These are phyloP conservation scores for Pseudorasbora parva DNA, from an alignment of 2,113 vertebrate genomes.

Conservation along the genomic window DNA sequence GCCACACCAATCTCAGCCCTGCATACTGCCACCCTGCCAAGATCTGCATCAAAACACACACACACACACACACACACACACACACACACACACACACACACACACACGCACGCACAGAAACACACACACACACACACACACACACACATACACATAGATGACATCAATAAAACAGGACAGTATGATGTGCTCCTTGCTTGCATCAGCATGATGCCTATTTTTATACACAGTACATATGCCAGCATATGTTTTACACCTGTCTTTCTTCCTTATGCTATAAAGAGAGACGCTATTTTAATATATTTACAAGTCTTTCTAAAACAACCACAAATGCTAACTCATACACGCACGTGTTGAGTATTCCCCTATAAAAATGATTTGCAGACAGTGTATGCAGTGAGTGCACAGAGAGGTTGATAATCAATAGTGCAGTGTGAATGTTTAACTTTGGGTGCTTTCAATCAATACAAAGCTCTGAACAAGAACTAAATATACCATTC, in stretches of 20 bases:
- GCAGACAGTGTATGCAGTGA: conserved; percentile 45
- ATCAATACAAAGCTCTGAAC: conserved; percentile 49
- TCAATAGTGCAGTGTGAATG: conserved; percentile 58
- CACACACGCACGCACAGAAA: conserved; percentile 11
- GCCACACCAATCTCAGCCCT: conserved; percentile 19
- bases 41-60: conserved; percentile 30
- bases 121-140: conserved; percentile 1
- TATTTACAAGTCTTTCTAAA: conserved; percentile 8
- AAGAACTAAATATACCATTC: conserved; percentile 51
- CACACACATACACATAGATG: conserved; percentile 1
- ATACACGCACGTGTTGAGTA: conserved; percentile 30
- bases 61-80: conserved; percentile 26
- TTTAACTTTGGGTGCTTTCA: conserved; percentile 54
- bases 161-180: conserved; percentile 18
- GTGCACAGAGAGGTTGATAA: conserved; percentile 45
- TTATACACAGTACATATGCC: not conserved
- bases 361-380: conserved; percentile 50
- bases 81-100: not conserved
- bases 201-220: not conserved
- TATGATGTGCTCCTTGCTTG: conserved; percentile 10
- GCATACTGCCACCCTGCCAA: conserved; percentile 29
- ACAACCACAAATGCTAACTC: conserved; percentile 19
- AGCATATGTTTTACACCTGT: not conserved
- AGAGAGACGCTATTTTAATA: not conserved
- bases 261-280: not conserved